Evolutionary conservation across 2,113 vertebrate genomes (phyloP).

Genomic region (Phalacrocorax carbo): DNA sequence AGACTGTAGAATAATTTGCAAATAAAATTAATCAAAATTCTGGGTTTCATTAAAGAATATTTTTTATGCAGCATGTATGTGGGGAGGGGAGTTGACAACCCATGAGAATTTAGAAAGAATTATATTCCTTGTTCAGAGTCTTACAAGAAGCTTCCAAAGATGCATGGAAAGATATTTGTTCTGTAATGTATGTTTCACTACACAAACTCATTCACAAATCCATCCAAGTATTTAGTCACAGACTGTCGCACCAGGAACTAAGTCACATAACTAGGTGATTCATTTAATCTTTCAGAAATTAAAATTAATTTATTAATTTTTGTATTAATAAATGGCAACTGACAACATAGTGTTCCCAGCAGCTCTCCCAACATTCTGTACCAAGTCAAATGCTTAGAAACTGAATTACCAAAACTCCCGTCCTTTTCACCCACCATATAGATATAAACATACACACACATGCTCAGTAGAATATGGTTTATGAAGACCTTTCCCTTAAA

Average conservation of each 20-base stretch:
- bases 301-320: background rate
- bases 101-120: background rate
- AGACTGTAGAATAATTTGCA: background rate
- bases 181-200: background rate
- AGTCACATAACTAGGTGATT: background rate
- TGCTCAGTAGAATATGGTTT: background rate
- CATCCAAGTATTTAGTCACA: background rate
- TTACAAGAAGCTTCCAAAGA: background rate
- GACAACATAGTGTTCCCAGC: background rate
- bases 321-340: background rate
- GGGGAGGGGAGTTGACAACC: background rate
- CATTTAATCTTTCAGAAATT: background rate
- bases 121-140: background rate
- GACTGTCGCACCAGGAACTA: background rate
- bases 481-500: background rate
- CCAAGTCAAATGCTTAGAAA: background rate
- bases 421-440: background rate
- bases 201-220: background rate
- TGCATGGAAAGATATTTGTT: background rate
- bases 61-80: rapidly evolving
- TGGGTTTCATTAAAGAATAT: background rate
- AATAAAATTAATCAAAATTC: background rate
- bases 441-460: background rate
- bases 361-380: background rate
- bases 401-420: background rate